Conservation (phyloP, 2,888 invertebrate species). For the Andrena chrysosceles region DNA sequence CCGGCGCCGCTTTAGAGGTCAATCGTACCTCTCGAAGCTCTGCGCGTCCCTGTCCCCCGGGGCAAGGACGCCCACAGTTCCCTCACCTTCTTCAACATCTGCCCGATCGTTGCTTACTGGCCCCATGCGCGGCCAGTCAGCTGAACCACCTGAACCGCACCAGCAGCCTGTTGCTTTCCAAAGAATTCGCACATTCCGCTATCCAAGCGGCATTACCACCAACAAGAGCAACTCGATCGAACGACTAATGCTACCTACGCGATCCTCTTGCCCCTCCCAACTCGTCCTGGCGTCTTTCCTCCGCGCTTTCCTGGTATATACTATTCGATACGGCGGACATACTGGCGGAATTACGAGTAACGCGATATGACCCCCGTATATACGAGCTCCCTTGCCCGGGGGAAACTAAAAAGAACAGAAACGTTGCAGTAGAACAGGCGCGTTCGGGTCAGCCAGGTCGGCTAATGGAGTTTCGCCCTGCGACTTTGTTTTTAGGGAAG, state of each 20-base stretch:
- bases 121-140: slow-evolving; percentile 29
- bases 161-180: slow-evolving; percentile 62
- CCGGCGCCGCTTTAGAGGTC: slow-evolving; percentile 68
- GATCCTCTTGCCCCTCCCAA: slow-evolving; percentile 17
- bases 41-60: slow-evolving; percentile 75
- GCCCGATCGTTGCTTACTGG: slow-evolving; percentile 55
- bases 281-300: slow-evolving; percentile 18
- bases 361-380: slow-evolving; percentile 63
- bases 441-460: slow-evolving; percentile 42
- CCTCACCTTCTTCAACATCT: slow-evolving; percentile 76
- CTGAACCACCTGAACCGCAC: slow-evolving; percentile 43
- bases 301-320: slow-evolving; percentile 18
- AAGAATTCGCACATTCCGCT: slow-evolving; percentile 76
- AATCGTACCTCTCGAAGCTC: slow-evolving; percentile 65
- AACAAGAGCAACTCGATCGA: slow-evolving; percentile 70
- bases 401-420: slow-evolving; percentile 9
- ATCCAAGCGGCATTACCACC: slow-evolving; percentile 64
- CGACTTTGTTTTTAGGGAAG: slow-evolving; percentile 28
- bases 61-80: slow-evolving; percentile 81
- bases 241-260: slow-evolving; percentile 75
- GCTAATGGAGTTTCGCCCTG: slow-evolving; percentile 21
- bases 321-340: slow-evolving; percentile 41
- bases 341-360: slow-evolving; percentile 65
- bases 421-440: slow-evolving; percentile 30
- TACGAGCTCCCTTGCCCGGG: slow-evolving; percentile 16